These are phyloP conservation scores for Pristionchus fissidentatus DNA, from an alignment of 2,888 invertebrate genomes.

Conservation along the genomic window DNA sequence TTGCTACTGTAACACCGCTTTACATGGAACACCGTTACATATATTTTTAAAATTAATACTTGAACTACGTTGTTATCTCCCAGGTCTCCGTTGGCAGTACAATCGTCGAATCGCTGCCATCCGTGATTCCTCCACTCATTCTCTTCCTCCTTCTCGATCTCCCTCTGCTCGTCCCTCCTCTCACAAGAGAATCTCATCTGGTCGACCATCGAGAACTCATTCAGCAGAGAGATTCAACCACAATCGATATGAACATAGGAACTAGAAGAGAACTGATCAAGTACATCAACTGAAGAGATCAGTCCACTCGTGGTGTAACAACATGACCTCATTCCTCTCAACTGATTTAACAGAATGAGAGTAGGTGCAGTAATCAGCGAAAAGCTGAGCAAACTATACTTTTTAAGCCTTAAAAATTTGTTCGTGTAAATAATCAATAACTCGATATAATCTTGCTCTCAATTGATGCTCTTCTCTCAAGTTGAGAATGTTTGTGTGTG, in stretches of 20 bases:
- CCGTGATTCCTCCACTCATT: neutral
- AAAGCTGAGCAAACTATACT: too few species aligned
- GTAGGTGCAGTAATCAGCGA: too few species aligned
- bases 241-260: constrained; percentile 36
- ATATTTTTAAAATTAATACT: neutral
- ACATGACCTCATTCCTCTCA: neutral
- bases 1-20: neutral
- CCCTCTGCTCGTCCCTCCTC: constrained; percentile 53
- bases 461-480: neutral
- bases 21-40: neutral
- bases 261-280: neutral
- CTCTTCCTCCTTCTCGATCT: constrained; percentile 50
- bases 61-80: neutral
- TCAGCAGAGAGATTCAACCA: constrained; percentile 39
- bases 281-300: too few species aligned
- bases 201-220: neutral
- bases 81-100: constrained; percentile 42
- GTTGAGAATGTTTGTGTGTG: neutral
- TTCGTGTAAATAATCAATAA: too few species aligned
- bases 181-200: neutral
- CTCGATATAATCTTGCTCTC: constrained; percentile 7
- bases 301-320: neutral
- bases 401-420: too few species aligned
- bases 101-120: constrained; percentile 16
- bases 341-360: too few species aligned